Percentiles rank a stretch among this genome's conserved stretches.
Evolutionary conservation across 2,797 vertebrate genomes (phyloP).

Genomic region (Etheostoma nigrum): DNA sequence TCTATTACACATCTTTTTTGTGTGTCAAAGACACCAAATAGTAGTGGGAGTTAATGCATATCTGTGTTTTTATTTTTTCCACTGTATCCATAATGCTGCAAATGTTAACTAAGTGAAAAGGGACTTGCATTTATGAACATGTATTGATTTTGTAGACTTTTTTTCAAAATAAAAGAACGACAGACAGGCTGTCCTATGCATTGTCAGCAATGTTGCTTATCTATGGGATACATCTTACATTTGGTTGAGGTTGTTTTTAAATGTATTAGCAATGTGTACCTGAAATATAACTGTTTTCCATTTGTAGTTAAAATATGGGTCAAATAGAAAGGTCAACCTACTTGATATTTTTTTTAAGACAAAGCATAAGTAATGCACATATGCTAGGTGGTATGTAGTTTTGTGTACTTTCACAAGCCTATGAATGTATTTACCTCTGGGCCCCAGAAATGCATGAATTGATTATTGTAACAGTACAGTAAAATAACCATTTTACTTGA

Average conservation of each 20-base stretch:
- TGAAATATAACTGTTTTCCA: neutral
- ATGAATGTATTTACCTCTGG: neutral
- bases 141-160: neutral
- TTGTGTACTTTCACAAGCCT: neutral
- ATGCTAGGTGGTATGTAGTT: neutral
- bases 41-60: neutral
- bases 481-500: slow-evolving; percentile 43
- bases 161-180: neutral
- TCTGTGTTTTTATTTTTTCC: neutral
- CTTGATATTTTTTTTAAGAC: neutral
- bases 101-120: slow-evolving; percentile 11
- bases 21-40: neutral
- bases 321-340: neutral
- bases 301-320: neutral
- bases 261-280: neutral
- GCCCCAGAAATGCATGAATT: neutral
- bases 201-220: neutral
- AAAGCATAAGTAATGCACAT: neutral
- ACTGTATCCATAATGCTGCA: neutral
- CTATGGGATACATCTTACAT: neutral
- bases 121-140: slow-evolving; percentile 1
- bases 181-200: neutral
- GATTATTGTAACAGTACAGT: neutral
- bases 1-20: neutral
- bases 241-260: neutral